Base-by-base conservation (phyloP, 2,797 vertebrate species). In the Ctenosaura bakeri region DNA sequence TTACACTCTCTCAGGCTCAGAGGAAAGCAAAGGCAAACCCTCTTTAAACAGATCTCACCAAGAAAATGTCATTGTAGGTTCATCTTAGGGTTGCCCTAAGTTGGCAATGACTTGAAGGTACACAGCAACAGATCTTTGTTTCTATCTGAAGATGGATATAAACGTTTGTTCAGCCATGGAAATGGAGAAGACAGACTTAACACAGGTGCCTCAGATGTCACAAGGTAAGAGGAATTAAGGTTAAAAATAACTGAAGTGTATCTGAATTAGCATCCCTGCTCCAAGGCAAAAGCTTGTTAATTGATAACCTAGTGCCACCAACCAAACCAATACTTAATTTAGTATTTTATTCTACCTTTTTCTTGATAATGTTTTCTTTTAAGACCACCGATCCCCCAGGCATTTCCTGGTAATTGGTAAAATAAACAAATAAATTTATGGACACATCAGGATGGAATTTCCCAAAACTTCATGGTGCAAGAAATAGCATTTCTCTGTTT, bases 221-320 rank as follows among this genome's bases (percentile, higher is more conserved):
- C n/a, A 76, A 77, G 46, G 78, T n/a, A 69, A 89, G 54, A 81
- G 69, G 22, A 32, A 73, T 80, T 71, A 83, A 90, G 62, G 52
- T 84, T 52, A 74, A 80, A 80, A 73, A 77, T 73, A 87, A 42
- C 13, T 13, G 73, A 73, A 46, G 59, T 88, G 73, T 54, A 8
- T 71, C 82, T 64, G 73, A 89, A 84, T 90, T 78, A 90, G 74
- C 86, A 54, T 42, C 50, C 29, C 4, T 88, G 59, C 73, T 71
- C 38, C 7, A 20, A n/a, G 79, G 74, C 42, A 84, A 80, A 84
- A n/a, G 74, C 74, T 84, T 79, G 85, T 87, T 74, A 90, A 86
- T 59, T 83, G n/a, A 74, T 79, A 54, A 87, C 74, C 79, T 91
- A 84, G 16, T 1, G 50, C 91, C 87, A 64, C 16, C 42, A 79